phyloP scores from a whole-genome alignment of 2,113 vertebrate genomes.

The Myotis lucifugus region DNA sequence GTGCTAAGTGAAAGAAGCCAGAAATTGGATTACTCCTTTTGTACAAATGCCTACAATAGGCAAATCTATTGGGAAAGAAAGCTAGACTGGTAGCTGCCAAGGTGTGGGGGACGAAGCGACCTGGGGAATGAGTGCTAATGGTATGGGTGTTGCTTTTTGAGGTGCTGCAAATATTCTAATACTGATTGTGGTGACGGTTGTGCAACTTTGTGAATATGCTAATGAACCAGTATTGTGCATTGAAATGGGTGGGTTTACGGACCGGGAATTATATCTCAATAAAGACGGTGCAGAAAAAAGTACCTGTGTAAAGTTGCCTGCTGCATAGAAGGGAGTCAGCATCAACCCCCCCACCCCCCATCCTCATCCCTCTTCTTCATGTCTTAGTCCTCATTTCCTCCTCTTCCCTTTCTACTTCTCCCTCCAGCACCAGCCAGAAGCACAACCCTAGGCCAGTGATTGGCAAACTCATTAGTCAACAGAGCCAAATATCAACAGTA shows the following conservation, averaged over 20 bases:
- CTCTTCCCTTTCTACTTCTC: neutral
- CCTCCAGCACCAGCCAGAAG: neutral
- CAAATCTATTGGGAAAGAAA: neutral
- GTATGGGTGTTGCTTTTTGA: neutral
- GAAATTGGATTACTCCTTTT: fast-evolving
- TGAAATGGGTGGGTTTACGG: neutral
- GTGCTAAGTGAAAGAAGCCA: too few species aligned
- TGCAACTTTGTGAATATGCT: neutral
- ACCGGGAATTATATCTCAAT: neutral
- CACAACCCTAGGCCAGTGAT: neutral
- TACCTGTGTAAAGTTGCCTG: neutral
- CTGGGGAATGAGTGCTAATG: neutral
- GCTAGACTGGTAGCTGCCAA: neutral
- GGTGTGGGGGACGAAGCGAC: fast-evolving
- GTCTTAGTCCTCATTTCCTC: neutral
- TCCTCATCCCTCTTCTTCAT: fast-evolving
- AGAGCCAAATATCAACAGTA: too few species aligned
- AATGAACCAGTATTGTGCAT: neutral
- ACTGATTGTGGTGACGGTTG: neutral
- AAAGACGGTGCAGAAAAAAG: neutral
- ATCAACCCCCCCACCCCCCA: too few species aligned
- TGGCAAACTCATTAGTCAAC: too few species aligned
- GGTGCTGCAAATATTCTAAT: neutral
- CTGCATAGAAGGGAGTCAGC: fast-evolving
- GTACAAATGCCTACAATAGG: neutral